These are phyloP conservation scores for Scatophagus argus DNA, from an alignment of 2,113 vertebrate genomes.

Conservation along the genomic window DNA sequence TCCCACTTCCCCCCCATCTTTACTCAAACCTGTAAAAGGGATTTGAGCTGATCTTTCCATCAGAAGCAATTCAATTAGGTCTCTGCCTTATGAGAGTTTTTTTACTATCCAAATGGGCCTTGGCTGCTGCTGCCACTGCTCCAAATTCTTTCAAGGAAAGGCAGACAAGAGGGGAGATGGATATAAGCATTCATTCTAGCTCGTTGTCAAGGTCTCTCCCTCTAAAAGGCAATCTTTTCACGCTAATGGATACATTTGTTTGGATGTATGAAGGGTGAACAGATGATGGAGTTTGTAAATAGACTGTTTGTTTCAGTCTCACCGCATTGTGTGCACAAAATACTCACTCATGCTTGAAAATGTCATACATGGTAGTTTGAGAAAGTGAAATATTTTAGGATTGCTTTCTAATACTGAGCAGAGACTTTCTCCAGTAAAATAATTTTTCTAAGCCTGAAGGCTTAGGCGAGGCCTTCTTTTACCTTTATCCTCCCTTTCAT, in stretches of 20 bases:
- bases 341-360: constrained; percentile 28
- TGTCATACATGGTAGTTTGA: constrained; percentile 9
- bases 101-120: constrained; percentile 68
- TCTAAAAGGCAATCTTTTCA: constrained; percentile 66
- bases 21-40: constrained; percentile 73
- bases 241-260: constrained; percentile 61
- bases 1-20: constrained; percentile 63
- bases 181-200: constrained; percentile 49
- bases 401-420: constrained; percentile 11
- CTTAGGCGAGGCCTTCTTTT: neutral
- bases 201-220: constrained; percentile 67
- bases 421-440: constrained; percentile 13
- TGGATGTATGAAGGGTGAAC: constrained; percentile 44
- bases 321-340: constrained; percentile 7
- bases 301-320: constrained; percentile 35
- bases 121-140: constrained; percentile 51
- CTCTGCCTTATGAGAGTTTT: constrained; percentile 65
- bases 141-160: constrained; percentile 45
- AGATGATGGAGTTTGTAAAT: constrained; percentile 50
- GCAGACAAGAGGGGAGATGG: neutral
- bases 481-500: constrained; percentile 30
- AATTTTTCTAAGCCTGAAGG: constrained; percentile 1
- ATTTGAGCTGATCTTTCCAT: constrained; percentile 71
- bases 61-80: constrained; percentile 77
- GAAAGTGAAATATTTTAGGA: constrained; percentile 20